These are phyloP conservation scores for Sakesphorus luctuosus DNA, from an alignment of 2,113 vertebrate species.

Conservation along the genomic window DNA sequence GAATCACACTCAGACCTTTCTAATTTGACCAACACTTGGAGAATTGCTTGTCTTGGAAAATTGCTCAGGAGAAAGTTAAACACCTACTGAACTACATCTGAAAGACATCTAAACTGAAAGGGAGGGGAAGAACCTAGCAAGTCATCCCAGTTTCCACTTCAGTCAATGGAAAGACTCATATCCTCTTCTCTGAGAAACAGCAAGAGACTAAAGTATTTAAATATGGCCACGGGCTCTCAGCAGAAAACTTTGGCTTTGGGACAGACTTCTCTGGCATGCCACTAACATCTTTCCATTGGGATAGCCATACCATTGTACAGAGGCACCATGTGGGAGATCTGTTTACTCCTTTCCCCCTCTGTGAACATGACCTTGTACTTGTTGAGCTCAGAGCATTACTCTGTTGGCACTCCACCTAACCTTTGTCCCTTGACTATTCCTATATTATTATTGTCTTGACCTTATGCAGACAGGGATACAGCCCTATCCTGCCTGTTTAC, in stretches of 20 bases:
- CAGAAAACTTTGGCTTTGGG: not conserved
- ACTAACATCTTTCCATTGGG: not conserved
- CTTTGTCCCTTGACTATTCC: not conserved
- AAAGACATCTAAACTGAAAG: not conserved
- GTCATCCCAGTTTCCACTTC: not conserved
- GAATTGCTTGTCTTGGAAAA: not conserved
- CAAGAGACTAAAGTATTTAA: not conserved
- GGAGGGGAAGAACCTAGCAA: not conserved
- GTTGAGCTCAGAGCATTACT: fast-evolving
- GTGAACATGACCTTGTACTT: fast-evolving
- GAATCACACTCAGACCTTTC: not conserved
- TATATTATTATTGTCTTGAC: not conserved
- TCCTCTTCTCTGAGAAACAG: not conserved
- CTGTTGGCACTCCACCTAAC: fast-evolving
- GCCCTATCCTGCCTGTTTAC: not conserved
- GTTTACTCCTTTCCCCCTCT: not conserved
- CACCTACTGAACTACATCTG: not conserved
- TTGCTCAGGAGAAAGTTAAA: not conserved
- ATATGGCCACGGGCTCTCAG: not conserved
- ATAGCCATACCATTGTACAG: not conserved
- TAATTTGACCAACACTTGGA: not conserved
- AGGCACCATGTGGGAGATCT: not conserved
- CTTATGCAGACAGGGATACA: not conserved
- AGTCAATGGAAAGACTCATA: not conserved
- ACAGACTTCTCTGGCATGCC: not conserved